phyloP scores from a whole-genome alignment of 2,888 invertebrate genomes.

The Tenthredo distinguenda region DNA sequence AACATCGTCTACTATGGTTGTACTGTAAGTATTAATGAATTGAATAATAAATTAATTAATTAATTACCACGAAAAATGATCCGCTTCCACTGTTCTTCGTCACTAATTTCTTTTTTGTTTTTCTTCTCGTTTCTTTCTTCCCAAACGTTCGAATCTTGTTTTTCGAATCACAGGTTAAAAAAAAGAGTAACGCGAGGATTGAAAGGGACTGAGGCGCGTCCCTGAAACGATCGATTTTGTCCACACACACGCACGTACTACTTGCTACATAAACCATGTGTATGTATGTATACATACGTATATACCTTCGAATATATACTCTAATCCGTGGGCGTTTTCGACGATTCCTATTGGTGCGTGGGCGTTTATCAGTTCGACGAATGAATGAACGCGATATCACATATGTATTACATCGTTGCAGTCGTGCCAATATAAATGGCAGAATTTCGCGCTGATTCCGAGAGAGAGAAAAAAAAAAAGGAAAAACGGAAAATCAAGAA shows the following conservation, averaged over 20 bases:
- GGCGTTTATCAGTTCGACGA: conserved; percentile 69
- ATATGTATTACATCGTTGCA: not conserved
- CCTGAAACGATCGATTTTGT: conserved; percentile 39
- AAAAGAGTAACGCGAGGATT: not conserved
- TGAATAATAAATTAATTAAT: not conserved
- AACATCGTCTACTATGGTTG: conserved; percentile 74
- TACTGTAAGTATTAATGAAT: conserved; percentile 70
- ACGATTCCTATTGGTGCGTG: conserved; percentile 73
- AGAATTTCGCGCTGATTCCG: no score
- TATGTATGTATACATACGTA: not conserved
- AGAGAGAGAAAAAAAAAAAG: no score
- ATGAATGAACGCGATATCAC: conserved; percentile 39
- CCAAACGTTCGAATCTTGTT: not conserved
- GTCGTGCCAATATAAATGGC: no score
- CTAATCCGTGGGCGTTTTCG: conserved; percentile 71
- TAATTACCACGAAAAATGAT: not conserved
- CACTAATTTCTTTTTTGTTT: not conserved
- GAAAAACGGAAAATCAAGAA: no score
- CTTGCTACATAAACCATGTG: not conserved
- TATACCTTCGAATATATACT: conserved; percentile 26
- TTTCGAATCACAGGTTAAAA: not conserved
- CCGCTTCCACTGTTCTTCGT: not conserved
- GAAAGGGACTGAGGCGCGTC: not conserved
- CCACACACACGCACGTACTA: not conserved
- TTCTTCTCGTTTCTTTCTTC: not conserved